Evolutionary conservation across 2,113 vertebrate species (phyloP).

Genomic region (Gadus macrocephalus): DNA sequence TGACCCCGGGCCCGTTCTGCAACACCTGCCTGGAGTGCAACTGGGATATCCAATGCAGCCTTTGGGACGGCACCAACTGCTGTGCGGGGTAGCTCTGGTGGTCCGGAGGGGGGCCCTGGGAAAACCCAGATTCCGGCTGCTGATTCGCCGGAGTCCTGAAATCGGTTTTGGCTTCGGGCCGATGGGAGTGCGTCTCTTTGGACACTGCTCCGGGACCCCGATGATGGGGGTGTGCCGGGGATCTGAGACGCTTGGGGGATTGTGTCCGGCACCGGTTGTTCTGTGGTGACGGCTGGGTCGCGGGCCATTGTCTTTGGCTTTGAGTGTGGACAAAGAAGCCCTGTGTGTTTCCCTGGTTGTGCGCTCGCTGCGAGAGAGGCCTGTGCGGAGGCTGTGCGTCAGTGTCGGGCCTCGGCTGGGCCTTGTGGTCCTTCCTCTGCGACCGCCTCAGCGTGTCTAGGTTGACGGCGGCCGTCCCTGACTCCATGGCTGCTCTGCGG

Average conservation of each 20-base stretch:
- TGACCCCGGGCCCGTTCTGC: conserved; percentile 15
- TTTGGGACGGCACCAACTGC: conserved; percentile 9
- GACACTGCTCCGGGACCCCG: not conserved
- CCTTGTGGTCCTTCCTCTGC: conserved; percentile 6
- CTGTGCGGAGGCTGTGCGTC: too few relatives aligned
- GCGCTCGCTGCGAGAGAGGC: not conserved
- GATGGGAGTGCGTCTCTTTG: conserved; percentile 1
- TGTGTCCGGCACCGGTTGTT: conserved; percentile 15
- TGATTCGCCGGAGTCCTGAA: not conserved
- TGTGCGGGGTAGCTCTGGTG: conserved; percentile 10
- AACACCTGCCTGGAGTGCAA: not conserved
- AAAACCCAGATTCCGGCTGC: too few relatives aligned
- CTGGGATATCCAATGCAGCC: conserved; percentile 36
- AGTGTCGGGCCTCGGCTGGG: not conserved
- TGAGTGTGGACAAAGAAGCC: not conserved
- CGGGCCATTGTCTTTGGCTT: not conserved
- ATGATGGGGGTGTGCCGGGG: too few relatives aligned
- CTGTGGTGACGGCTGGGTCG: not conserved
- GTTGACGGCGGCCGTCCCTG: not conserved
- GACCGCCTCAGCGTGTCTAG: conserved; percentile 10
- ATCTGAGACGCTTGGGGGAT: not conserved
- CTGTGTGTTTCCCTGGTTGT: not conserved
- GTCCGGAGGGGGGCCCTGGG: too few relatives aligned
- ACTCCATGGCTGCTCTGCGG: not conserved
- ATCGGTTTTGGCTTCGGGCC: not conserved